A percentile compares a stretch with the other conserved stretches of the same genome.
Conservation (phyloP, 1,140 invertebrate species). For the Oncopeltus fasciatus region DNA sequence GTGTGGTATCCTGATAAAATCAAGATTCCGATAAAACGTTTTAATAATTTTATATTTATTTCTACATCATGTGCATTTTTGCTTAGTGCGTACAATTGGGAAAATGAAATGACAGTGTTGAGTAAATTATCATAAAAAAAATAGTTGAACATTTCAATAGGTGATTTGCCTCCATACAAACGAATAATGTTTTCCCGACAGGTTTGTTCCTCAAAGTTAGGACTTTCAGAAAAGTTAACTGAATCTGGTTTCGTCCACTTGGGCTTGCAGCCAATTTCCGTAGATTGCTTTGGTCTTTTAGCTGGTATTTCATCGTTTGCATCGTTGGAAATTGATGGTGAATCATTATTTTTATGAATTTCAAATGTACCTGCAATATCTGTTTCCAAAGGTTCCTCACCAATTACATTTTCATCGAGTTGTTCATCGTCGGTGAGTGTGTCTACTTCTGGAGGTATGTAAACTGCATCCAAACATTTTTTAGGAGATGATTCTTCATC, state of each 20-base stretch:
- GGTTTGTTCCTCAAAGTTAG: neutral
- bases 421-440: slow-evolving; percentile 14
- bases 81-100: neutral
- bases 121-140: neutral
- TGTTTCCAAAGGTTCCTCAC: neutral
- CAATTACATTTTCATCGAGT: slow-evolving; percentile 13
- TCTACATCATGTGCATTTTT: slow-evolving; percentile 7
- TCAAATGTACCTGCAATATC: slow-evolving; percentile 16
- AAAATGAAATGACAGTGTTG: neutral
- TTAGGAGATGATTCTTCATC: neutral
- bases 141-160: neutral
- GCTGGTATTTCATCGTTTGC: slow-evolving; percentile 12
- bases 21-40: neutral
- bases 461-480: slow-evolving; percentile 2
- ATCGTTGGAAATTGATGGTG: neutral
- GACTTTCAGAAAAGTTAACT: neutral
- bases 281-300: slow-evolving; percentile 8
- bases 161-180: neutral
- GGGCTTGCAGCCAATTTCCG: slow-evolving; percentile 13
- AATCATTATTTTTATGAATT: slow-evolving; percentile 6
- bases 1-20: neutral
- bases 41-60: slow-evolving; percentile 3
- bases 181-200: neutral
- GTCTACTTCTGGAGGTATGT: slow-evolving; percentile 11
- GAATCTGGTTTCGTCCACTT: neutral